These are phyloP conservation scores for Neosalanx taihuensis DNA, from an alignment of 2,797 vertebrate species.

Conservation along the genomic window DNA sequence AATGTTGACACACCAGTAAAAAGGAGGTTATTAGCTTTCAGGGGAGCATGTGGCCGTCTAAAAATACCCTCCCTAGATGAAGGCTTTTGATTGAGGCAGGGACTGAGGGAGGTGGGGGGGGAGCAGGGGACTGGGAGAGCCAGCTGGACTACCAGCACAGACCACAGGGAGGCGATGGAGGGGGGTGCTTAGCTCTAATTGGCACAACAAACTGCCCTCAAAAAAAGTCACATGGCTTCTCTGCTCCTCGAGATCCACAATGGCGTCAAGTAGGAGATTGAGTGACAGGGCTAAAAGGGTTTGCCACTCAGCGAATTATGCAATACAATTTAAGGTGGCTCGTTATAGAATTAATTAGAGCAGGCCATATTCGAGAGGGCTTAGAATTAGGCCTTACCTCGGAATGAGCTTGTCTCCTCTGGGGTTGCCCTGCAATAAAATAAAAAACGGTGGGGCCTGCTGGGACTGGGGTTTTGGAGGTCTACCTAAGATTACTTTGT, in stretches of 20 bases:
- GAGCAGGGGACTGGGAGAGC: conserved; percentile 35
- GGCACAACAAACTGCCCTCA: conserved; percentile 23
- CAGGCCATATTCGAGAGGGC: conserved; percentile 34
- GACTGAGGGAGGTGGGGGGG: conserved; percentile 37
- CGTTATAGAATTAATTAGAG: conserved; percentile 66
- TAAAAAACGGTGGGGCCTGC: neutral
- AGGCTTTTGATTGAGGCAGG: conserved; percentile 43
- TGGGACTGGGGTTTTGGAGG: neutral
- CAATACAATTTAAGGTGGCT: conserved; percentile 43
- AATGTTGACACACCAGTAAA: conserved; percentile 38
- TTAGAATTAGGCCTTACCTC: conserved; percentile 40
- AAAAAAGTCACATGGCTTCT: conserved; percentile 30
- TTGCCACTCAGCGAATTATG: conserved; percentile 43
- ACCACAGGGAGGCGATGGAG: conserved; percentile 21
- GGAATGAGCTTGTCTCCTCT: conserved; percentile 32
- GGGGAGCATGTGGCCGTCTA: conserved; percentile 52
- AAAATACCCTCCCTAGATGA: conserved; percentile 62
- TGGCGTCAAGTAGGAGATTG: conserved; percentile 13
- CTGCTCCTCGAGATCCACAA: conserved; percentile 13
- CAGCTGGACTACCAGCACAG: conserved; percentile 41
- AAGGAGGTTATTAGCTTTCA: conserved; percentile 65
- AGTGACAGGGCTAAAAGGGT: conserved; percentile 13
- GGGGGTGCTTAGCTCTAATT: neutral
- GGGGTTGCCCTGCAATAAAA: conserved; percentile 22
- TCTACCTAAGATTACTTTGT: neutral